Evolutionary conservation across 2,113 vertebrate genomes (phyloP), one percentile per base, ranked within the genome.

Genomic region (Sorex araneus): DNA sequence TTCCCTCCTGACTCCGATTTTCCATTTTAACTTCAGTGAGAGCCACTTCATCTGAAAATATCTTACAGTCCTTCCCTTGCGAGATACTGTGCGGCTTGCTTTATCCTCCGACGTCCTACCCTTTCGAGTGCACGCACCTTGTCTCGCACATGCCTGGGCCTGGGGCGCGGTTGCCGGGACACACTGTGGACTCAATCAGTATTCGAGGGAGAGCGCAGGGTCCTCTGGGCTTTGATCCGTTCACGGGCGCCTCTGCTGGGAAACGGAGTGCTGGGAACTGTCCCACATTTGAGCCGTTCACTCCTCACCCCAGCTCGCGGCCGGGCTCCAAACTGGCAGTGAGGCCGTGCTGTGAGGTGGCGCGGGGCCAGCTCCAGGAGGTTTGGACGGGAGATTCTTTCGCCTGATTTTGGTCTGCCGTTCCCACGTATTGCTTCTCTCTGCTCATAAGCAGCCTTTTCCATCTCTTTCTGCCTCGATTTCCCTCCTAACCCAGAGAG

Each of bases 201-300:
- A 77, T 92, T 79, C 80, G n/a, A 60, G 9, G 16, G 30, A 12
- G 60, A 66, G 21, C 67, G n/a, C 50, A 54, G 28, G 7, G 28
- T 57, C 86, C 23, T 66, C 18, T 30, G 13, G 73, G 43, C 60
- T 73, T 77, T 64, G 78, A 73, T 13, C 34, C 47, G 13, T 47
- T 75, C 57, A 0, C 32, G 30, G 80, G 71, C 63, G 40, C 74
- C 60, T 71, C 36, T 71, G 8, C 18, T 64, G 36, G 70, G 54
- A 54, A 63, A 32, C 11, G 67, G 66, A 85, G 76, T 34, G 9
- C 18, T 63, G 74, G 79, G 83, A 94, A 80, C 92, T 95, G 94
- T 92, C 78, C 92, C 90, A 80, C 79, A 71, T 89, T 95, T 95
- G 82, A 94, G 88, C 82, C 66, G 9, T 90, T 94, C 43, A 45